Percentiles rank a stretch among this genome's conserved stretches.
Evolutionary conservation across 2,888 invertebrate genomes (phyloP).

Genomic region (Drosophila seclusa): DNA sequence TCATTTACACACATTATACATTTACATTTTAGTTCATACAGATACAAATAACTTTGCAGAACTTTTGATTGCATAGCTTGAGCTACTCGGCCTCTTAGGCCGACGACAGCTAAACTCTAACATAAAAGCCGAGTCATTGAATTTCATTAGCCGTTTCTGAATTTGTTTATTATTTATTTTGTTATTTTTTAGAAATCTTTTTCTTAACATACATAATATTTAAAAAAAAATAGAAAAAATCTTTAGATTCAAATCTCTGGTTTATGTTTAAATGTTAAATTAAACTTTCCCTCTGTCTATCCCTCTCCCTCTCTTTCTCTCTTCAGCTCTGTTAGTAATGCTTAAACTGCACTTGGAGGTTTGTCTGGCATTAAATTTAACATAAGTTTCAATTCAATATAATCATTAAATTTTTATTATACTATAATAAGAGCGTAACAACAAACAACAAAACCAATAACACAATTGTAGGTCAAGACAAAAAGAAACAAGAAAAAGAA

Average conservation of each 20-base stretch:
- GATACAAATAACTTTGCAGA: too few species aligned
- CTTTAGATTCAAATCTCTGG: neutral
- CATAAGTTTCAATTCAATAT: neutral
- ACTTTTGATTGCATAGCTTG: too few species aligned
- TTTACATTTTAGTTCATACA: too few species aligned
- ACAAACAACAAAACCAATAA: conserved; percentile 55
- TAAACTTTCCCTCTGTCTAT: neutral
- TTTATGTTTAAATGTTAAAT: neutral
- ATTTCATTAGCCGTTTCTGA: neutral
- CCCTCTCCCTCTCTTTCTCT: neutral
- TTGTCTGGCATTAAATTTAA: neutral
- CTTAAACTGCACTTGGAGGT: neutral
- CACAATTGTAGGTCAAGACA: conserved; percentile 25
- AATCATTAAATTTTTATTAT: neutral
- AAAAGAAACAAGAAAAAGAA: conserved; percentile 12
- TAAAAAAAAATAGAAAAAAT: neutral
- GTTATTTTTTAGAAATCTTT: too few species aligned
- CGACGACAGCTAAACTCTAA: neutral
- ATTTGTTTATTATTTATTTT: too few species aligned
- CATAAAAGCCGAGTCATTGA: neutral
- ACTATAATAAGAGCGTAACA: conserved; percentile 36
- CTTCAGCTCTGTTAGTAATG: neutral
- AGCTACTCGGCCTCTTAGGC: neutral
- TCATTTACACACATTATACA: too few species aligned
- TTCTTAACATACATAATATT: too few species aligned